A percentile compares a stretch with the other conserved stretches of the same genome.
Evolutionary conservation across 2,797 vertebrate genomes (phyloP).

Genomic region (Peromyscus attwateri): DNA sequence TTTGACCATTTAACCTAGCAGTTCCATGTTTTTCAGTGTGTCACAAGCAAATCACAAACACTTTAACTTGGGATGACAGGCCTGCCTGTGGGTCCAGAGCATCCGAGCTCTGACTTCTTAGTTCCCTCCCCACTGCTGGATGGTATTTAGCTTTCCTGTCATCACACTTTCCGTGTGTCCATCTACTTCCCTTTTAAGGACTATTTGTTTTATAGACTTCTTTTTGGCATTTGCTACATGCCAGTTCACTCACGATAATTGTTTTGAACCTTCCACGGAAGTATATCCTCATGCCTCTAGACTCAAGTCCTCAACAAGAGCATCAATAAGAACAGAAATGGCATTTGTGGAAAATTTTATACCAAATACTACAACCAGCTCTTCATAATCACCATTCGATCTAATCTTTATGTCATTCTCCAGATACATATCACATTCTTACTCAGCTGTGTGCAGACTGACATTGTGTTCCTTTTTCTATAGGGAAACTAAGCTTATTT

Average conservation of each 20-base stretch:
- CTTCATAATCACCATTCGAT: not conserved
- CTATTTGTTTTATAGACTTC: not conserved
- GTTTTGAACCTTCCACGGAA: not conserved
- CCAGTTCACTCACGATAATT: not conserved
- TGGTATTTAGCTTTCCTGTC: not conserved
- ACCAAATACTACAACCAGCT: not conserved
- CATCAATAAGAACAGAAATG: not conserved
- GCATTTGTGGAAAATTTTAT: not conserved
- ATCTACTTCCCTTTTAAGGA: not conserved
- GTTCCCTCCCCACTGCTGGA: rapidly evolving
- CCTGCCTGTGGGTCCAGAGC: not conserved
- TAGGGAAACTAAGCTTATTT: not conserved
- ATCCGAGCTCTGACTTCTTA: not conserved
- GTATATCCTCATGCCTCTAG: not conserved
- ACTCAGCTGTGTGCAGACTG: not conserved
- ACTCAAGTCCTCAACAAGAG: not conserved
- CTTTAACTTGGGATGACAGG: not conserved
- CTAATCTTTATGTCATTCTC: not conserved
- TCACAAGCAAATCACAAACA: not conserved
- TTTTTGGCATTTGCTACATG: not conserved
- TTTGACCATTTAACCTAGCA: not conserved
- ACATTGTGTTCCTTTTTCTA: not conserved
- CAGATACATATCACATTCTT: not conserved
- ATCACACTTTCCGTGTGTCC: not conserved
- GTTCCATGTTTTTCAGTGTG: not conserved